These are phyloP conservation scores for Caenorhabditis briggsae DNA, from an alignment of 1,140 invertebrate genomes.

Conservation along the genomic window DNA sequence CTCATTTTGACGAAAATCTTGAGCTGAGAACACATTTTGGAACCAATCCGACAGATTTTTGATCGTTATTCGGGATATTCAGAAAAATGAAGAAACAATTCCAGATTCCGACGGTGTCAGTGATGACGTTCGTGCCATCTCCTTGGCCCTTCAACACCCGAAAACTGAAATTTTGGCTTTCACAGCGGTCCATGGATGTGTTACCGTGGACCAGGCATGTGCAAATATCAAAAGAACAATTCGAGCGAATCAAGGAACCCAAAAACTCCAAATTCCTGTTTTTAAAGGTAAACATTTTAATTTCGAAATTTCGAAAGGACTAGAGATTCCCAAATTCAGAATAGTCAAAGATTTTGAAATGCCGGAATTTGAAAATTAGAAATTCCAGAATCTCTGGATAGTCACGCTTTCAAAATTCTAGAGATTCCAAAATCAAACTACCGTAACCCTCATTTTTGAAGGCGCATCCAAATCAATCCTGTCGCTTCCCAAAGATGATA, in stretches of 20 bases:
- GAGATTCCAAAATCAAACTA: too few species aligned
- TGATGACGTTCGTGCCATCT: slow-evolving; percentile 75
- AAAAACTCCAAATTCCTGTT: slow-evolving; percentile 69
- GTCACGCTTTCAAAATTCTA: too few species aligned
- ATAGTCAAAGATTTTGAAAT: too few species aligned
- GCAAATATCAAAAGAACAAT: slow-evolving; percentile 72
- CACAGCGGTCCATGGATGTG: slow-evolving; percentile 71
- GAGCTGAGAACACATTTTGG: too few species aligned
- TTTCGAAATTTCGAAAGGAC: too few species aligned
- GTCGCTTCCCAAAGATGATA: slow-evolving; percentile 56
- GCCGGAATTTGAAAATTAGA: too few species aligned
- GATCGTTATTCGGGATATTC: too few species aligned
- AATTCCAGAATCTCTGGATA: too few species aligned
- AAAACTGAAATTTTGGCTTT: slow-evolving; percentile 72
- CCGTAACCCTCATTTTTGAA: slow-evolving; percentile 71
- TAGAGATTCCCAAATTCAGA: too few species aligned
- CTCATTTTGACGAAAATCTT: too few species aligned
- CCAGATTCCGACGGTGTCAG: slow-evolving; percentile 73
- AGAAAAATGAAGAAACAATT: slow-evolving; percentile 51
- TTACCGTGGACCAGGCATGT: slow-evolving; percentile 69
- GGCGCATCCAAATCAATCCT: slow-evolving; percentile 72
- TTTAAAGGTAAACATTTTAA: too few species aligned
- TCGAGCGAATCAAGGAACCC: slow-evolving; percentile 66
- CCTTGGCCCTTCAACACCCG: slow-evolving; percentile 71
- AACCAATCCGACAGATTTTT: too few species aligned